Evolutionary conservation across 2,113 vertebrate genomes (phyloP), one percentile per base, ranked within the genome.

Genomic region (Gila orcuttii): DNA sequence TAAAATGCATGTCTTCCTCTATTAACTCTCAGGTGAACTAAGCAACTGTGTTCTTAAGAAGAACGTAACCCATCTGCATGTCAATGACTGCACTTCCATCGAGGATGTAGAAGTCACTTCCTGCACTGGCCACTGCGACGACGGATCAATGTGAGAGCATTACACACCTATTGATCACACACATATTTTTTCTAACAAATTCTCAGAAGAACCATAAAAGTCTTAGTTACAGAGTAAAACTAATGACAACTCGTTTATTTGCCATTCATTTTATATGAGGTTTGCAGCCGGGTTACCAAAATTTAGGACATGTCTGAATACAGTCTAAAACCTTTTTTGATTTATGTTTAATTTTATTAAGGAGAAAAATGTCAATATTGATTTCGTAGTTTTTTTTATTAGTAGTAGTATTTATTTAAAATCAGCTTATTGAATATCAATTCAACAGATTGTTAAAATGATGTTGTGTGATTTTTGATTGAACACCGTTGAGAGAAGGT

Each of bases 61-160:
- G 68, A 95, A 90, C 17, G 77, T 77, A 77, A 96, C 89, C 0
- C 75, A 93, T 60, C 92, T 99, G 85, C 4, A 31, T 2, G 55
- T 86, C 0, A 78, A 87, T 4, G 87, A 84, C 85, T 99, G 97
- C 50, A 85, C 6, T 39, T 96, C 96, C 6, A 50, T 89, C 5
- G n/a, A 62, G 0, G 0, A 88, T 2, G 93, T 98, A 81, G 90
- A 93, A 50, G 0, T 98, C 64, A 87, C 93, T 3, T 93, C 93
- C 36, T 99, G 97, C 50, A 88, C 91, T 84, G 97, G 98, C 82
- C 86, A 86, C 69, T 99, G 98, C 90, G 93, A 92, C 0, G 87
- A 93, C 1, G 93, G 79, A 39, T 97, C 97, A 76, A 88, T 88
- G 98, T 98, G 92, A 96, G 96, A 94, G 59, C 21, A 6, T 25